Evolutionary conservation across 2,113 vertebrate genomes (phyloP).

Genomic region (Ceyx cyanopectus): DNA sequence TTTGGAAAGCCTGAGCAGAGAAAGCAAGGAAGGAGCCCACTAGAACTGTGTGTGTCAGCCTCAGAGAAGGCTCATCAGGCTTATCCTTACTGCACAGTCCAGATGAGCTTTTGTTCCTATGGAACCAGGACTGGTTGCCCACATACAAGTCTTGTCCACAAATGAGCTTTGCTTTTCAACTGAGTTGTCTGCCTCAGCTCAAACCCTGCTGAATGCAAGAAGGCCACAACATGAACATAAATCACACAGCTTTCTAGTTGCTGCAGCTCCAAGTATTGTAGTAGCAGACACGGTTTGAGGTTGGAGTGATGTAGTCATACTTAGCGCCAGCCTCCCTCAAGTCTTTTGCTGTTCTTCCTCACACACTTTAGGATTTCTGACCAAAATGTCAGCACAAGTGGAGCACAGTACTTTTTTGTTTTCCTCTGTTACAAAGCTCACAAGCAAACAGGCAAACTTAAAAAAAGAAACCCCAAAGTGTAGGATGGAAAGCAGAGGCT

Average conservation of each 20-base stretch:
- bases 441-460: background rate
- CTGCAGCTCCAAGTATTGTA: background rate
- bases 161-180: background rate
- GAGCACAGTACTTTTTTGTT: background rate
- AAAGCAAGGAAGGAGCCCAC: background rate
- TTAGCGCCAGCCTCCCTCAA: background rate
- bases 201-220: background rate
- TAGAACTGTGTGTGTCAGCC: background rate
- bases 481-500: background rate
- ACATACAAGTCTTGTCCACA: background rate
- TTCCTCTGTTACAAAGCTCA: background rate
- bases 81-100: background rate
- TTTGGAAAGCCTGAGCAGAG: background rate
- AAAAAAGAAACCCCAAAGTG: background rate
- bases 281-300: background rate
- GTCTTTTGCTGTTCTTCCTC: background rate
- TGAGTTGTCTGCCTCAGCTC: background rate
- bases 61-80: background rate
- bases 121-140: accelerated
- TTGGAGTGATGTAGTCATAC: background rate
- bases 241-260: background rate
- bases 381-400: background rate
- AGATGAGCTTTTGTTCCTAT: background rate
- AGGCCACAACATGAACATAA: background rate
- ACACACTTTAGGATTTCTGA: background rate